These are phyloP conservation scores for Phyllotis vaccarum DNA, from an alignment of 2,797 vertebrate species.

Conservation along the genomic window DNA sequence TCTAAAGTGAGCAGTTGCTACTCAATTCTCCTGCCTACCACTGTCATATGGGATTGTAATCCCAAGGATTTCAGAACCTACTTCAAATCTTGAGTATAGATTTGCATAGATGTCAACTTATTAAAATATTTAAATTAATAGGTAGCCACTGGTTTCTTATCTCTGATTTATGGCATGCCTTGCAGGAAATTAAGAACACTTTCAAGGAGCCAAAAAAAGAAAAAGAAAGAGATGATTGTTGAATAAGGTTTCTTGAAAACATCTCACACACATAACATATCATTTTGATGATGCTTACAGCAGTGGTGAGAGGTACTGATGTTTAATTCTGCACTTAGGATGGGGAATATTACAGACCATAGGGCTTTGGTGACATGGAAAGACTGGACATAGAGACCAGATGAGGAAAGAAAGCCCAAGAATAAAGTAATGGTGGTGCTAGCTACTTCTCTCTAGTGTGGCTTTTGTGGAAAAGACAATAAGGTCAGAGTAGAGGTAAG, in stretches of 20 bases:
- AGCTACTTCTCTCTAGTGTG: neutral
- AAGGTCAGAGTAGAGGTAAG: neutral
- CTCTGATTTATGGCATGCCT: neutral
- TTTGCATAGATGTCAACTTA: neutral
- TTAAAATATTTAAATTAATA: conserved; percentile 22
- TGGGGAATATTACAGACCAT: neutral
- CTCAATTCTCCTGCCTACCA: neutral
- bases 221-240: neutral
- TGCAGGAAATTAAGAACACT: neutral
- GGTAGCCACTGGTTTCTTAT: neutral
- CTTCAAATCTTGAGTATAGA: neutral
- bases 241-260: too few species aligned
- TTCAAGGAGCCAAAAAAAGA: neutral
- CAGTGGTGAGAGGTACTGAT: neutral
- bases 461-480: neutral
- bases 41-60: neutral
- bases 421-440: neutral
- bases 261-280: neutral
- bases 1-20: neutral
- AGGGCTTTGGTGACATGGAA: neutral
- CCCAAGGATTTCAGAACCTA: neutral
- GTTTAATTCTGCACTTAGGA: neutral
- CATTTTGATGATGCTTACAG: neutral
- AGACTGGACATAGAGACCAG: neutral
- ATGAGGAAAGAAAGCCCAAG: neutral